A percentile compares a stretch with the other conserved stretches of the same genome.
These are phyloP conservation scores for Eueremaeus valkanovi DNA, from an alignment of 2,888 invertebrate genomes.

Conservation along the genomic window DNA sequence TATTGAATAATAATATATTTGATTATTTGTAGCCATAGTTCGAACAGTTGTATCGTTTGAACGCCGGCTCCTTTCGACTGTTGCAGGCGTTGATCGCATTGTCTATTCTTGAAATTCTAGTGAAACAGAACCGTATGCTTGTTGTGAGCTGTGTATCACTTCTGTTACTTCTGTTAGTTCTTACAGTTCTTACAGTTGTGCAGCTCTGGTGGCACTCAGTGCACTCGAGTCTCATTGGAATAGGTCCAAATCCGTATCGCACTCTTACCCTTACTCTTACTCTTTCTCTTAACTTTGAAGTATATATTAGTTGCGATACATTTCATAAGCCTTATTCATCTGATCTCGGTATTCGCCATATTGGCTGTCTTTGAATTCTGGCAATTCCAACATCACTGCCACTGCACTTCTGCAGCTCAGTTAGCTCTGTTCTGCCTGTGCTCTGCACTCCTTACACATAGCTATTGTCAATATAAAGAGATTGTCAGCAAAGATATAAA, in stretches of 20 bases:
- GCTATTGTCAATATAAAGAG: constrained; percentile 23
- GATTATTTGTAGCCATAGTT: neutral
- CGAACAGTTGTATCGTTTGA: neutral
- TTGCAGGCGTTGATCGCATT: neutral
- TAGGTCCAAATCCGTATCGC: neutral
- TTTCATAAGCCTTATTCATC: constrained; percentile 7
- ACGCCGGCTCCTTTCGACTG: neutral
- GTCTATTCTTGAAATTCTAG: neutral
- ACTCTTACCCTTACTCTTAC: too few species aligned
- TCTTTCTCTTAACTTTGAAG: constrained; percentile 4
- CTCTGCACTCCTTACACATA: neutral
- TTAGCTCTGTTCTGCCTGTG: neutral
- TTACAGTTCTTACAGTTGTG: too few species aligned
- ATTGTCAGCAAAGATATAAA: constrained; percentile 21
- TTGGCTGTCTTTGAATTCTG: constrained; percentile 8
- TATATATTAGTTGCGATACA: constrained; percentile 19
- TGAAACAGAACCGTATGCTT: neutral
- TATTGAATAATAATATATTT: constrained; percentile 17
- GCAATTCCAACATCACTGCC: neutral
- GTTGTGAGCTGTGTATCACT: neutral
- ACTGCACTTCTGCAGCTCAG: too few species aligned
- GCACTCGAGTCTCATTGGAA: constrained; percentile 1
- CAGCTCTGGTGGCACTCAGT: too few species aligned
- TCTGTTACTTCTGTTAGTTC: too few species aligned
- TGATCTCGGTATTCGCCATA: constrained; percentile 24